Conservation (phyloP, 2,888 invertebrate species). For the Orchesellides sinensis region DNA sequence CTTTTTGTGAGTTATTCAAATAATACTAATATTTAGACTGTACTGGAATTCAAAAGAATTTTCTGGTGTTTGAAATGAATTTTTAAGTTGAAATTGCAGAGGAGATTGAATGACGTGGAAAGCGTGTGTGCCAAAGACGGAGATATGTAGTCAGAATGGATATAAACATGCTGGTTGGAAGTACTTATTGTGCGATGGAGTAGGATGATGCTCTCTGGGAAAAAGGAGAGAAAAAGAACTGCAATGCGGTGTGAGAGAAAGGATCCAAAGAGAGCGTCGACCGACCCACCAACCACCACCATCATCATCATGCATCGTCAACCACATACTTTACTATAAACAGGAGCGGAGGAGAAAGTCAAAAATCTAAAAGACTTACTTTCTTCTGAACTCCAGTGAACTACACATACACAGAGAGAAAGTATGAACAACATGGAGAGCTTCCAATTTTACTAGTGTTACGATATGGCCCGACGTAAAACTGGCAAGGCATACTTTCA, state of each 20-base stretch:
- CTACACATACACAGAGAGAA: too few relatives aligned
- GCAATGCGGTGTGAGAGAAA: conserved; percentile 14
- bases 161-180: neutral
- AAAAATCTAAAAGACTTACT: neutral
- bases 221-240: neutral
- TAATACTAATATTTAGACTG: too few relatives aligned
- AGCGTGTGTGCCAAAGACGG: neutral
- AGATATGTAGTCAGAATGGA: neutral
- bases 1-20: too few relatives aligned
- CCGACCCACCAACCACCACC: neutral
- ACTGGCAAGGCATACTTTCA: neutral
- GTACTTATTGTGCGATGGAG: neutral
- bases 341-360: neutral
- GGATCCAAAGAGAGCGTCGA: neutral
- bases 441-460: neutral
- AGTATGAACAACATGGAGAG: neutral
- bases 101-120: neutral
- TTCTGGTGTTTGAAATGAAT: neutral
- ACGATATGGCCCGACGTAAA: neutral
- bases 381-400: too few relatives aligned
- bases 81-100: neutral
- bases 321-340: neutral
- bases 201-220: neutral
- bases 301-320: neutral
- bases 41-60: too few relatives aligned